phyloP scores from a whole-genome alignment of 30 jellyfish, hydroid and myxozoan species.

The Morbakka virulenta region DNA sequence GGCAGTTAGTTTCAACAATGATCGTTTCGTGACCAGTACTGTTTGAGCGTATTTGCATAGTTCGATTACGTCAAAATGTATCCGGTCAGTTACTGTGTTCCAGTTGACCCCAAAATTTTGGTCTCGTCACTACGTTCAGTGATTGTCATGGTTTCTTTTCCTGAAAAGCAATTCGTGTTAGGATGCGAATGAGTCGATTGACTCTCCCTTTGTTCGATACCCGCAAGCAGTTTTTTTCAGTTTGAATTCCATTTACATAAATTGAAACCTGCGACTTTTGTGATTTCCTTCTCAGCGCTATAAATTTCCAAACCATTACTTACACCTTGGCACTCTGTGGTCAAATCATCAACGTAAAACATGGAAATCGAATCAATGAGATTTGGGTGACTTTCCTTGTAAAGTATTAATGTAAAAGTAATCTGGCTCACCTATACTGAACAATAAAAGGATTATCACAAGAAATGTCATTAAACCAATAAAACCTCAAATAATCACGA shows the following conservation, averaged over 20 bases:
- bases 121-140: no score
- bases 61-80: not conserved
- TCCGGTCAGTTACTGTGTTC: not conserved
- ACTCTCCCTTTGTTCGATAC: not conserved
- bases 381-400: not conserved
- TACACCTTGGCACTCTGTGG: not conserved
- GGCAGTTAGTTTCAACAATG: slow-evolving; percentile 30
- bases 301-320: slow-evolving; percentile 6
- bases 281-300: slow-evolving; percentile 3
- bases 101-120: not conserved
- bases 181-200: no score
- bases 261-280: slow-evolving; percentile 6
- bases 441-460: slow-evolving; percentile 11
- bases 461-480: slow-evolving; percentile 4
- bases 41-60: not conserved
- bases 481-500: slow-evolving; percentile 5
- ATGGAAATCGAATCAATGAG: not conserved
- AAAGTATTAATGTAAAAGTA: not conserved
- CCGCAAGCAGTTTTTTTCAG: not conserved
- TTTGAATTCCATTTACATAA: no score
- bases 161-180: no score
- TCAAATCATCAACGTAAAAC: no score
- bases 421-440: slow-evolving; percentile 11
- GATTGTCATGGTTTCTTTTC: no score
- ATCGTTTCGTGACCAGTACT: slow-evolving; percentile 31